Conservation (phyloP, 2,888 invertebrate genomes). For the Ennomos quercinarius region DNA sequence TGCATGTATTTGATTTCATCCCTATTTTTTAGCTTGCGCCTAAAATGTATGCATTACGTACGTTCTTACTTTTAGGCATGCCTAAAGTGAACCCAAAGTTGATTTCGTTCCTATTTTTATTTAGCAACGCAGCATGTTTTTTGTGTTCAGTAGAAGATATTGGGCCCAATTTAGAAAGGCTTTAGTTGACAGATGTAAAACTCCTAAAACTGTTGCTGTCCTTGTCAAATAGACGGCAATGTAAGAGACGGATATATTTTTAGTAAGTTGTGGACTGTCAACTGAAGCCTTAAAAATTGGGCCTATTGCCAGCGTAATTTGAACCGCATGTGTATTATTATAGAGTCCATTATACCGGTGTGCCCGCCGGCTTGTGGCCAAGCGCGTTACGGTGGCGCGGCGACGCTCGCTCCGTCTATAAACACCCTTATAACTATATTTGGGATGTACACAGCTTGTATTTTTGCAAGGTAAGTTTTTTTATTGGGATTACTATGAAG, state of each 20-base stretch:
- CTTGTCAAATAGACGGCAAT: no score
- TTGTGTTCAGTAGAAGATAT: slow-evolving; percentile 3
- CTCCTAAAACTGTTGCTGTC: no score
- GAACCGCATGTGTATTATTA: slow-evolving; percentile 32
- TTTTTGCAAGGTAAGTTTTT: slow-evolving; percentile 57
- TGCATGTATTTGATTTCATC: no score
- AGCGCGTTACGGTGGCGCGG: slow-evolving; percentile 86
- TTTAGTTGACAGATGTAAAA: no score
- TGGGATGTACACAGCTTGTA: slow-evolving; percentile 49
- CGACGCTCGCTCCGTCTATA: slow-evolving; percentile 60
- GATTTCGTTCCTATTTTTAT: no score
- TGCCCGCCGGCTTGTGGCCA: slow-evolving; percentile 96
- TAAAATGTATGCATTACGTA: no score
- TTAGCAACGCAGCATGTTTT: background rate
- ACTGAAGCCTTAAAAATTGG: no score
- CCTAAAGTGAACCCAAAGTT: background rate
- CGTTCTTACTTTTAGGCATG: no score
- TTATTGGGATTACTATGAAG: background rate
- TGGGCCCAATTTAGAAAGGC: no score
- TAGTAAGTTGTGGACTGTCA: no score
- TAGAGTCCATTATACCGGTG: slow-evolving; percentile 96
- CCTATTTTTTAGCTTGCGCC: no score
- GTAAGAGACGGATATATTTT: no score
- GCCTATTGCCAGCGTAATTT: background rate
- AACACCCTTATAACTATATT: slow-evolving; percentile 46